Base-by-base conservation (phyloP, 2,113 vertebrate species). In the Salvelinus namaycush region DNA sequence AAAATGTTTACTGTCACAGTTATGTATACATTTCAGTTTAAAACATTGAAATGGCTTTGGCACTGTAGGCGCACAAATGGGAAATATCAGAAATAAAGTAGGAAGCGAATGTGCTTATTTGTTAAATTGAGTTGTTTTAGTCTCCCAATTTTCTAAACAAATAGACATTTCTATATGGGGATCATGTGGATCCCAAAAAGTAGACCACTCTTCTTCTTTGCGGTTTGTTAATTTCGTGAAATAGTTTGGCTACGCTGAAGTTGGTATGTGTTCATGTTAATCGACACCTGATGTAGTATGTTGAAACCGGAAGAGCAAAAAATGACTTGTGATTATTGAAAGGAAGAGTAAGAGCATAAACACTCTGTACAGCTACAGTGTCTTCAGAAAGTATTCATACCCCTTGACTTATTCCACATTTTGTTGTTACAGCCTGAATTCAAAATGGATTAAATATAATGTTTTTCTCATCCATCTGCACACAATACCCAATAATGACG, bases 181-280 rank as follows among this genome's bases (percentile, higher is more conserved):
- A 60, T 78, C 78, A 54, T 16, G 54, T 59, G 29, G 73, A 88
- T 84, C 87, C 90, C 90, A 76, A 34, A 85, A 87, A 90, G 88
- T 83, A 90, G 87, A 87, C 90, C 85, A 84, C 59, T 81, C 77
- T 74, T 85, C 80, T 81, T 82, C 22, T 80, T 72, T 72, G 84
- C 68, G 78, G 76, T 81, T 88, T 82, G 75, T 84, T 90, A 82
- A 82, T 77, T 80, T 79, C 85, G 83, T 67, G 24, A 81, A 86
- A 84, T 79, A 76, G 66, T 88, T 88, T 83, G 83, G 78, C 87
- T 86, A 76, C 80, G 74, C 70, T 3, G 34, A 72, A 88, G 87
- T 90, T 92, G 87, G 84, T 73, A 11, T 78, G 22, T 68, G 48
- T 70, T 76, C 79, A 78, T 87, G 87, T 92, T 90, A 86, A 85